Conservation (phyloP, 2,797 vertebrate species). For the Chrysocyon brachyurus region DNA sequence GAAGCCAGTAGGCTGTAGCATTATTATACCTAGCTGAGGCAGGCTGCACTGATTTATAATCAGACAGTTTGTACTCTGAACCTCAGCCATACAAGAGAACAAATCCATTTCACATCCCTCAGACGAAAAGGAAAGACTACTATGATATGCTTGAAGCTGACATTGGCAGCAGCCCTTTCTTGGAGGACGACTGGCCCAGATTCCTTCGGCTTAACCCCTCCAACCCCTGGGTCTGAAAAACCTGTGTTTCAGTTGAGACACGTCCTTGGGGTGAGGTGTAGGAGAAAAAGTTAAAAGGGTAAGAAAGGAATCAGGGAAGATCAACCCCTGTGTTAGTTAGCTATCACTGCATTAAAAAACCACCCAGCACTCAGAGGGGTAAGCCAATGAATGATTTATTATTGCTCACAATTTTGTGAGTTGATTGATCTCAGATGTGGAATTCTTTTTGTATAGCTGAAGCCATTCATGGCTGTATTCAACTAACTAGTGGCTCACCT, state of each 20-base stretch:
- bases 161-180: not conserved
- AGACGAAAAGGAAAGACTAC: not conserved
- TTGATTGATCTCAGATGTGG: not conserved
- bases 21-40: not conserved
- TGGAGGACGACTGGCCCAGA: not conserved
- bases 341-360: not conserved
- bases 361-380: not conserved
- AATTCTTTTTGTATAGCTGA: not conserved
- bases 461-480: not conserved
- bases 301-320: not conserved
- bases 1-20: not conserved
- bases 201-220: not conserved
- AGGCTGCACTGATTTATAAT: not conserved
- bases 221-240: not conserved
- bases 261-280: not conserved
- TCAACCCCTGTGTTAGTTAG: not conserved
- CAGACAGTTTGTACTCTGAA: not conserved
- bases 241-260: not conserved
- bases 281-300: not conserved
- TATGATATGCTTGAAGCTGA: not conserved
- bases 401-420: not conserved
- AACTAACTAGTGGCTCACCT: not conserved
- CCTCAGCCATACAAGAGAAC: not conserved
- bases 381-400: not conserved
- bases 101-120: not conserved